phyloP scores from a whole-genome alignment of 2,113 vertebrate genomes.

The Furnarius figulus region DNA sequence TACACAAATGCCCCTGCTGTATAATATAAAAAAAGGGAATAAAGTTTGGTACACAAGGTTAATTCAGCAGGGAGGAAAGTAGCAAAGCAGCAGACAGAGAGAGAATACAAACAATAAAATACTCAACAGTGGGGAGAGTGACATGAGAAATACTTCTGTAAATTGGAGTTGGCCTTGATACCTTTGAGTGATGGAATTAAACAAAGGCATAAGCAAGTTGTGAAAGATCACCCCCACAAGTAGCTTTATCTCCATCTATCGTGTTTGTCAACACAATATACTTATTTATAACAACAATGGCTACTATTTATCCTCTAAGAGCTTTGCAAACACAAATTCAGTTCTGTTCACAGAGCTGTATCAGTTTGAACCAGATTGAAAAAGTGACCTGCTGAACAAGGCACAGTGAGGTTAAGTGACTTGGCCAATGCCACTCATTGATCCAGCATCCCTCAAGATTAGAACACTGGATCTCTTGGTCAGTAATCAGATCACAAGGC shows the following conservation, averaged over 20 bases:
- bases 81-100: neutral
- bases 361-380: neutral
- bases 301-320: constrained; percentile 11
- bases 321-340: neutral
- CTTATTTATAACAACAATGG: constrained; percentile 37
- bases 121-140: neutral
- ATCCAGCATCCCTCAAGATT: neutral
- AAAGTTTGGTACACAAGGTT: constrained; percentile 52
- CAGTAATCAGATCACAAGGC: neutral
- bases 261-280: constrained; percentile 3
- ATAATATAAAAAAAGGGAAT: neutral
- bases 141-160: constrained; percentile 29
- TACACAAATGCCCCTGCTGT: constrained; percentile 24
- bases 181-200: constrained; percentile 34
- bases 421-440: neutral
- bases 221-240: constrained; percentile 21
- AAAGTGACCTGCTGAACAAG: neutral
- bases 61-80: constrained; percentile 34
- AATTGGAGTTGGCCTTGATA: constrained; percentile 34
- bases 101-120: constrained; percentile 11
- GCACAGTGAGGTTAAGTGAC: neutral
- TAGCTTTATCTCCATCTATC: neutral
- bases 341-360: neutral
- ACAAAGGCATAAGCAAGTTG: constrained; percentile 24
- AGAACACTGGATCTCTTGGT: neutral